These are phyloP conservation scores for Felis chaus DNA, from an alignment of 2,113 vertebrate genomes.

Conservation along the genomic window DNA sequence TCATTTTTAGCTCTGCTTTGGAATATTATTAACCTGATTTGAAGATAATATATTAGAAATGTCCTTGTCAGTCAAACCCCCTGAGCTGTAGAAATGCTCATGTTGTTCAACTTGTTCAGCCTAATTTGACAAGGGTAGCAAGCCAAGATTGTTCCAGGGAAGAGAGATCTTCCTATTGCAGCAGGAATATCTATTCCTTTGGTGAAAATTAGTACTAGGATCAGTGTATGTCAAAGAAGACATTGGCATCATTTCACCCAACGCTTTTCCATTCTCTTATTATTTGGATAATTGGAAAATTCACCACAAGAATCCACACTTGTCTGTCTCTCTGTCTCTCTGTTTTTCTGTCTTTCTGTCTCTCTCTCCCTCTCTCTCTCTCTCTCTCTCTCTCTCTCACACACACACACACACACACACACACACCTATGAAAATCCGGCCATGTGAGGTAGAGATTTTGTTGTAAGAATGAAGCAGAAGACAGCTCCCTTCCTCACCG, in stretches of 20 bases:
- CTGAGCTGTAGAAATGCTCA: neutral
- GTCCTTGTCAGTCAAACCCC: neutral
- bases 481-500: neutral
- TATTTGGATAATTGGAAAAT: conserved; percentile 33
- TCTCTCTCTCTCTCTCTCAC: neutral
- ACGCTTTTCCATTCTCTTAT: neutral
- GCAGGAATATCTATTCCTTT: neutral
- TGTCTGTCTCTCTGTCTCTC: neutral
- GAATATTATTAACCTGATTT: conserved; percentile 42
- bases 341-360: neutral
- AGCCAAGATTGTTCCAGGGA: neutral
- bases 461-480: neutral
- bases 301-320: neutral
- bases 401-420: neutral
- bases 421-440: neutral
- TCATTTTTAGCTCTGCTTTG: conserved; percentile 46
- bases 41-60: neutral
- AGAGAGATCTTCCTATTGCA: neutral
- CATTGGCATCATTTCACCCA: neutral
- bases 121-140: neutral
- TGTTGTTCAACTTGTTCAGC: neutral
- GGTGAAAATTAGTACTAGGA: neutral
- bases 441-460: neutral
- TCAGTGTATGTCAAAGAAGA: neutral
- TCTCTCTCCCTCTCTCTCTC: neutral